Evolutionary conservation across 2,113 vertebrate genomes (phyloP).

Genomic region (Hydropotes inermis): DNA sequence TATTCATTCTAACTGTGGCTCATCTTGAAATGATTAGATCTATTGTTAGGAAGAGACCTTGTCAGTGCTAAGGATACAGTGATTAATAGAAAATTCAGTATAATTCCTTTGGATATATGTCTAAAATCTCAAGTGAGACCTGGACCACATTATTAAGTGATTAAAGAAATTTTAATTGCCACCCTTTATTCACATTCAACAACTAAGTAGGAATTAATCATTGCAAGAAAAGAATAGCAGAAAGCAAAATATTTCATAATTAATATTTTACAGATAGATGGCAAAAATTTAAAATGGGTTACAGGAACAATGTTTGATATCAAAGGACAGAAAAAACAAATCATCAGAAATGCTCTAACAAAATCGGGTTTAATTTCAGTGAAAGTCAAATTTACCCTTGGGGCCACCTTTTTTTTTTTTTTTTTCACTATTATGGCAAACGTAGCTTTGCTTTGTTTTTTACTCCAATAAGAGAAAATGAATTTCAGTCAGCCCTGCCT

Average conservation of each 20-base stretch:
- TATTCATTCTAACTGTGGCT: slow-evolving; percentile 86
- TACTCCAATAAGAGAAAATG: not conserved
- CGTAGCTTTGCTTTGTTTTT: not conserved
- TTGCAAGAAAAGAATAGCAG: slow-evolving; percentile 42
- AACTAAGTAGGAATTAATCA: slow-evolving; percentile 82
- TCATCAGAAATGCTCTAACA: slow-evolving; percentile 60
- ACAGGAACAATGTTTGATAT: slow-evolving; percentile 15
- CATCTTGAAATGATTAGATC: slow-evolving; percentile 79
- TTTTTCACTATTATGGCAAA: not conserved
- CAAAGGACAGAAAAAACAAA: slow-evolving; percentile 55
- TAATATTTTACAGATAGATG: not conserved
- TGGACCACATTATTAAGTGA: slow-evolving; percentile 87
- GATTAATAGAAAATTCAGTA: slow-evolving; percentile 82
- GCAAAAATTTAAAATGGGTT: slow-evolving; percentile 47
- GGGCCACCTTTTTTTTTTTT: not conserved
- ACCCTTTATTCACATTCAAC: slow-evolving; percentile 79
- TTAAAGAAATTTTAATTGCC: slow-evolving; percentile 88
- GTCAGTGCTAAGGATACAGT: slow-evolving; percentile 74
- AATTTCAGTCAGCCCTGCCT: not conserved
- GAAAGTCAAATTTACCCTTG: slow-evolving; percentile 70
- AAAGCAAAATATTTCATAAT: slow-evolving; percentile 68
- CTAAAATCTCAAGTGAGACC: slow-evolving; percentile 82
- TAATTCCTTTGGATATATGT: slow-evolving; percentile 83
- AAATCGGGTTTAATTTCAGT: not conserved
- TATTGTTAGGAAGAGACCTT: slow-evolving; percentile 89